Evolutionary conservation across 92 coral and sea anemone species (phyloP), one percentile per base, ranked within the genome.

Genomic region (Pocillopora meandrina): DNA sequence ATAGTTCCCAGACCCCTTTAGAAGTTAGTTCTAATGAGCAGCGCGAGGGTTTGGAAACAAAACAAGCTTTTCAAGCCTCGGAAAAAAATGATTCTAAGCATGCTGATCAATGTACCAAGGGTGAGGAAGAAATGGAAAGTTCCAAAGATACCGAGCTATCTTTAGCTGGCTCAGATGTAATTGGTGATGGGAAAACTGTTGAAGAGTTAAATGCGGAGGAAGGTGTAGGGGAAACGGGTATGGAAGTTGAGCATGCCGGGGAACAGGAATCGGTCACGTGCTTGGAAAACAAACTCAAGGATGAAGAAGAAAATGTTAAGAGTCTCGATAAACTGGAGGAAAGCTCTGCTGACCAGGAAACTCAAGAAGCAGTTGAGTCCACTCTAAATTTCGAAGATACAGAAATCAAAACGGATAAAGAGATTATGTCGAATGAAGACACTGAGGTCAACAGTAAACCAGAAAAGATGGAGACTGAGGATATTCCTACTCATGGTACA

Each of bases 391-490:
- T 9, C 10, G 59, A 64, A 71, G 83, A 71, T 56, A 19, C 34
- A 5, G 78, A 57, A 49, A 78, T 70, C 1, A 17, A 36, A 70
- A 23, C 74, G 1, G 83, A 67, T 34, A 16, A 20, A 71, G 70
- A 68, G 4, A 66, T 4, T 56, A 13, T 35, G 13, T 13, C 55
- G 55, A 47, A 52, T 64, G 86, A 85, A 57, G 12, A 56, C 18
- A 2, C 17, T n/a, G 55, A 82, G 47, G 56, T 10, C 2, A 55
- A 9, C 8, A 2, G 63, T 16, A 56, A 64, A 13, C 52, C 74
- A 14, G 82, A 75, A 52, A 77, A 77, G 64, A 75, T 75, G 65
- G 75, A 84, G 35, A 47, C 77, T 26, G 82, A 75, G 1, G 58
- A n/a, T 19, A 69, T 18, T 31, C 10, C 62, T 17, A 36, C n/a